Percentiles rank a stretch among this genome's conserved stretches.
These are phyloP conservation scores for Harmothoe impar DNA, from an alignment of 2,888 invertebrate genomes.

Conservation along the genomic window DNA sequence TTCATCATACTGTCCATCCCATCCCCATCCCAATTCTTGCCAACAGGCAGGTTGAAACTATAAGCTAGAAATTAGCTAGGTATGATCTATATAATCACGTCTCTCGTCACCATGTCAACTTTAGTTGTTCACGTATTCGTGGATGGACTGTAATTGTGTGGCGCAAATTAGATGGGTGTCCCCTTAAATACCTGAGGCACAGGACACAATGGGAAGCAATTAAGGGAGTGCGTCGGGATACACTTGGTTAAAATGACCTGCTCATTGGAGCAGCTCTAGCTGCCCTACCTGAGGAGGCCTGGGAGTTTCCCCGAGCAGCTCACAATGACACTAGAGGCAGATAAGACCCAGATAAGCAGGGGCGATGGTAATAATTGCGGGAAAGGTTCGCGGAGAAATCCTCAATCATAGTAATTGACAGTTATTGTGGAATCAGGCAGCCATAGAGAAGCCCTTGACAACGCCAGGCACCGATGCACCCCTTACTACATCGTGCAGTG, in stretches of 20 bases:
- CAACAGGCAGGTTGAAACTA: too few relatives aligned
- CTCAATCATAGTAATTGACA: constrained; percentile 45
- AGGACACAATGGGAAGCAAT: background rate
- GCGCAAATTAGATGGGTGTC: too few relatives aligned
- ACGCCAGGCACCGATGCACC: too few relatives aligned
- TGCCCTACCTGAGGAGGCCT: background rate
- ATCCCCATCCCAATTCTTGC: too few relatives aligned
- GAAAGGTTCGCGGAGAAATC: constrained; percentile 39
- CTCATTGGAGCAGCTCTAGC: background rate
- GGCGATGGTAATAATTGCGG: constrained; percentile 13
- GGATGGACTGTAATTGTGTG: too few relatives aligned
- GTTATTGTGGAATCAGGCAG: background rate
- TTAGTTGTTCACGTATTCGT: too few relatives aligned
- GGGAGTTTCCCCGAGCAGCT: background rate
- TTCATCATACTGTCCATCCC: too few relatives aligned
- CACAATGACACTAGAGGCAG: background rate
- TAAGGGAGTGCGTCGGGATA: background rate
- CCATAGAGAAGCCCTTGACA: background rate
- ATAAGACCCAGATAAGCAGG: background rate
- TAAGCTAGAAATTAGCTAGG: too few relatives aligned
- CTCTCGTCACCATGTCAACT: too few relatives aligned
- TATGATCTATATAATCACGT: too few relatives aligned
- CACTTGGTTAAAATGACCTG: background rate
- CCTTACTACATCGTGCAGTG: too few relatives aligned
- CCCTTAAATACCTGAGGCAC: background rate